Percentiles rank a stretch among this genome's conserved stretches.
Conservation (phyloP, 2,888 invertebrate genomes). For the Calameuta pallipes region DNA sequence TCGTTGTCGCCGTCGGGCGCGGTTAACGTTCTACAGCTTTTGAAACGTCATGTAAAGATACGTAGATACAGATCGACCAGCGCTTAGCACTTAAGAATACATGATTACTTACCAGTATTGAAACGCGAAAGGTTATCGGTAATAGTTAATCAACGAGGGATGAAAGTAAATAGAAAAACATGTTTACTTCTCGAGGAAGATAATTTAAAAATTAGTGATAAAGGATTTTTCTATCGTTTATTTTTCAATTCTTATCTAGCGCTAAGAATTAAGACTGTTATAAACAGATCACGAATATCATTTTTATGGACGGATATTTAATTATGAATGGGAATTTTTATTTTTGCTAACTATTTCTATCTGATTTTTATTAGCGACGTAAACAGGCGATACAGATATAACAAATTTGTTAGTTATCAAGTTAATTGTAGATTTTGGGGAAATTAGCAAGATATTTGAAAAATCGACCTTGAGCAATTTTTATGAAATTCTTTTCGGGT, state of each 20-base stretch:
- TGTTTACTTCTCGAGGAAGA: neutral
- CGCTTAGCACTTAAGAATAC: neutral
- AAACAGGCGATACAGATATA: neutral
- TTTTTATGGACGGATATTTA: neutral
- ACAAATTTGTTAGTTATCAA: too few relatives aligned
- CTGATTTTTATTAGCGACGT: too few relatives aligned
- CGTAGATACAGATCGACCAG: neutral
- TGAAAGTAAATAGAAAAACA: neutral
- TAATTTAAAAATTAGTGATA: neutral
- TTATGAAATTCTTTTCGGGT: neutral
- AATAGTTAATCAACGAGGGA: neutral
- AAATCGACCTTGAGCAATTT: neutral
- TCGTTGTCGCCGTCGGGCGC: neutral
- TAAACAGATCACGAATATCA: neutral
- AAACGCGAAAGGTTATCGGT: neutral
- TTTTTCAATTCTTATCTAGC: neutral
- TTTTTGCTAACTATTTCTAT: neutral
- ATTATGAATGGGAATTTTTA: neutral
- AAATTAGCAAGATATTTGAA: neutral
- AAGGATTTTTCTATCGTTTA: neutral
- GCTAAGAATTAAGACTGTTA: neutral
- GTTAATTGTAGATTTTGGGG: too few relatives aligned
- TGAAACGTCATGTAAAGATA: neutral
- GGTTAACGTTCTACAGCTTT: neutral
- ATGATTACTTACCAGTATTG: neutral